Base-by-base conservation (phyloP, 2,113 vertebrate genomes). In the Sminthopsis crassicaudata region DNA sequence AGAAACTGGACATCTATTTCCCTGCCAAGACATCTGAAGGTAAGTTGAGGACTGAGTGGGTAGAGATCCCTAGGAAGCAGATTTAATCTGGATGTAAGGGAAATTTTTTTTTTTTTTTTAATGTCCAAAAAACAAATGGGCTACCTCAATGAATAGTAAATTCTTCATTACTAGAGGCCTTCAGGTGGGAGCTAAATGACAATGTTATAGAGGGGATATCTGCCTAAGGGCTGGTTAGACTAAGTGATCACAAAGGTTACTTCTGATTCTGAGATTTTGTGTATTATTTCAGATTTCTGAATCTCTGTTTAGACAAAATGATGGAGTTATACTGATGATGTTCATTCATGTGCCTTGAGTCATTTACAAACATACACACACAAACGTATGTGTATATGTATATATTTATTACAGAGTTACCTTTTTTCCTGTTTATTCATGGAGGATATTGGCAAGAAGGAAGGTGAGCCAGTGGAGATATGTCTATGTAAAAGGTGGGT, bases 381-480 rank as follows among this genome's bases (percentile, higher is more conserved):
- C 0, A n/a, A n/a, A n/a, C n/a, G n/a, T n/a, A 30, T 24, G 2
- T 36, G 9, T 76, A 5, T 42, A 2, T 42, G 36, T 3, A 8
- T 24, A 16, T 88, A 9, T 27, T 95, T 97, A 46, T 97, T 96
- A 19, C 98, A 99, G 99, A 98, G 51, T 98, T 98, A 36, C 98
- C 99, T 0, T 96, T 99, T 50, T 98, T 99, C 16, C 96, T 99
- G 96, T 99, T 99, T 96, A 26, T 99, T 24, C 99, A 99, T 0
- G 99, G 99, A 0, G 99, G 99, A 8, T 99, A 99, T 98, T 99
- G 99, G 99, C 99, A 99, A 98, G 98, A 98, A 25, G 96, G 99
- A 95, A 99, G 99, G 99, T 99, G 97, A 96, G 98, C 67, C 0
- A 9, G 0, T 54, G 24, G 1, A 84, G 51, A 46, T n/a, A 23